Evolutionary conservation across 2,113 vertebrate genomes (phyloP), one percentile per base, ranked within the genome.

Genomic region (Pangasianodon hypophthalmus): DNA sequence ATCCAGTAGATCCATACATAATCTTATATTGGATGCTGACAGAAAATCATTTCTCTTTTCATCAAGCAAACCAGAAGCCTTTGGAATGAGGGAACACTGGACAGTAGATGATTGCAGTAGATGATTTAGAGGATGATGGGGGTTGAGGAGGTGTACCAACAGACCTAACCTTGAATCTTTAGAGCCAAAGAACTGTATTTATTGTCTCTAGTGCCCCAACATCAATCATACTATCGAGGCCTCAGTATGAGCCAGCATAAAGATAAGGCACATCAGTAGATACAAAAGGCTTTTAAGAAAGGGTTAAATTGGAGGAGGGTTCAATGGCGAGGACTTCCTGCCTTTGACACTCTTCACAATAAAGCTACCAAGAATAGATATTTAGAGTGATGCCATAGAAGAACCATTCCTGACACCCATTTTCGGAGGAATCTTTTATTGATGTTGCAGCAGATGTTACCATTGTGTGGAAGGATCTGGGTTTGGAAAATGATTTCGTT

Each of bases 41-140:
- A 48, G 62, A 46, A 88, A 71, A 84, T 89, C 64, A 54, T 88
- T 89, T 16, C 10, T 80, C 24, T 60, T 67, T 84, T 83, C 19
- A 71, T 56, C n/a, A 71, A 37, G 79, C 21, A 73, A 56, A 46
- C 46, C 24, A 26, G 44, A 50, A 29, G 32, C 16, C 8, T 83
- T 54, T 88, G 67, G 50, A 88, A 50, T 16, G n/a, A 26, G 48
- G 79, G 60, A 50, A 71, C 26, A 71, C 52, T 9, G 16, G 44
- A 19, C 32, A 13, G 37, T 37, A 37, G 37, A 37, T 37, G 37
- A 37, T 37, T 60, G 79, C 64, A 64, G n/a, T 44, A 41, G 60
- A 69, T 67, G 58, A 88, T 32, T 13, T 71, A 11, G 64, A 41
- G 0, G 37, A 60, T 21, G 16, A 37, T n/a, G 79, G 6, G 18